A percentile compares a stretch with the other conserved stretches of the same genome.
phyloP scores from a whole-genome alignment of 2,113 vertebrate genomes.

The Pelecanoides urinatrix region DNA sequence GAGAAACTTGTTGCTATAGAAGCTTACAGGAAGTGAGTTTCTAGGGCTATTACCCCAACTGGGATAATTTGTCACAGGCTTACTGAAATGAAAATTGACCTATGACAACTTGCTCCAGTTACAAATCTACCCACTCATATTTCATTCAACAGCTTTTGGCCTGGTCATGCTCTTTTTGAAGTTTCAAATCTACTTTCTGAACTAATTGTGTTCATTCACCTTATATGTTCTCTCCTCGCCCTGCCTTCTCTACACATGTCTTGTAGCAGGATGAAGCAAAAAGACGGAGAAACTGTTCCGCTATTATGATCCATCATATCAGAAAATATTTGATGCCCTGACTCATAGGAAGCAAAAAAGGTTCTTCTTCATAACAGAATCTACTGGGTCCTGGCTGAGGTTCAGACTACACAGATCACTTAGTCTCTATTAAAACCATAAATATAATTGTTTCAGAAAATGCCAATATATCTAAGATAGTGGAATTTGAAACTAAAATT shows the following conservation, averaged over 20 bases:
- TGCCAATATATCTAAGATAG: not conserved
- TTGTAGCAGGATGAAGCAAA: not conserved
- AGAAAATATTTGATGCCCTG: not conserved
- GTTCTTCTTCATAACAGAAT: not conserved
- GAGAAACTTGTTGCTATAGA: not conserved
- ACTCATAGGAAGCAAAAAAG: not conserved
- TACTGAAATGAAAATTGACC: not conserved
- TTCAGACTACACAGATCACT: not conserved
- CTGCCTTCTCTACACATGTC: not conserved
- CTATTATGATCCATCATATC: not conserved
- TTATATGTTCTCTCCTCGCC: not conserved
- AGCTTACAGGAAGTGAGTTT: not conserved
- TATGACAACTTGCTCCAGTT: not conserved
- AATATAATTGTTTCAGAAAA: not conserved
- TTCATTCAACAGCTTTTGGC: not conserved
- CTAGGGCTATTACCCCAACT: not conserved
- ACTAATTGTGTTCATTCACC: not conserved
- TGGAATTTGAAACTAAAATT: constrained; percentile 4
- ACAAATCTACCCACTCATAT: not conserved
- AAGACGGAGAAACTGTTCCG: not conserved
- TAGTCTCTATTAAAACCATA: not conserved
- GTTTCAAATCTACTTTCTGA: not conserved
- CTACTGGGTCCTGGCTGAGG: not conserved
- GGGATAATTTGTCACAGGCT: not conserved
- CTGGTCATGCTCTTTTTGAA: not conserved